Percentiles rank a stretch among this genome's conserved stretches.
Evolutionary conservation across 2,113 vertebrate genomes (phyloP).

Genomic region (Tragelaphus strepsiceros): DNA sequence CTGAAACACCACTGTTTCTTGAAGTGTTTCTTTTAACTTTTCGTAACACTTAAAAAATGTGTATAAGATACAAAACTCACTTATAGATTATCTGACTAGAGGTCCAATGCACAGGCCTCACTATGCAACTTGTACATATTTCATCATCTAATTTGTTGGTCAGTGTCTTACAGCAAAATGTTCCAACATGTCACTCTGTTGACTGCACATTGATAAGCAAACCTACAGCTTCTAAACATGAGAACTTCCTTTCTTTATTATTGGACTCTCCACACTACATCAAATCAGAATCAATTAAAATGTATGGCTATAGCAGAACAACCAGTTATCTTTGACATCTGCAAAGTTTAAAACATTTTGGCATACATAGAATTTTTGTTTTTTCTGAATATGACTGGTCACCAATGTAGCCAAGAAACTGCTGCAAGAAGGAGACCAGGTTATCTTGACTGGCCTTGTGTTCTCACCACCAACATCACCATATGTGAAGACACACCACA

Average conservation of each 20-base stretch:
- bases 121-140: conserved; percentile 55
- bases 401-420: conserved; percentile 24
- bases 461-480: neutral
- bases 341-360: conserved; percentile 40
- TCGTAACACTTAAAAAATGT: conserved; percentile 62
- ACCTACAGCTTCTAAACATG: conserved; percentile 52
- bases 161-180: conserved; percentile 59
- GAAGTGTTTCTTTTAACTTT: conserved; percentile 69
- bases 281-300: conserved; percentile 66
- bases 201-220: conserved; percentile 58
- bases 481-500: neutral
- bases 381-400: neutral
- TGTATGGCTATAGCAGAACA: conserved; percentile 38
- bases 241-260: conserved; percentile 53
- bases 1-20: neutral
- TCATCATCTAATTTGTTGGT: conserved; percentile 71
- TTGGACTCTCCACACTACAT: conserved; percentile 21
- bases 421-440: neutral
- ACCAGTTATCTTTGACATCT: conserved; percentile 47
- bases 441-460: neutral
- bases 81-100: conserved; percentile 60
- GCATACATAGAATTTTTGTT: neutral
- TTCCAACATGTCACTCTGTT: conserved; percentile 23
- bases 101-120: conserved; percentile 43
- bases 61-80: conserved; percentile 67